Evolutionary conservation across 1,140 invertebrate genomes (phyloP), one percentile per base, ranked within the genome.

Genomic region (Reticulitermes speratus): DNA sequence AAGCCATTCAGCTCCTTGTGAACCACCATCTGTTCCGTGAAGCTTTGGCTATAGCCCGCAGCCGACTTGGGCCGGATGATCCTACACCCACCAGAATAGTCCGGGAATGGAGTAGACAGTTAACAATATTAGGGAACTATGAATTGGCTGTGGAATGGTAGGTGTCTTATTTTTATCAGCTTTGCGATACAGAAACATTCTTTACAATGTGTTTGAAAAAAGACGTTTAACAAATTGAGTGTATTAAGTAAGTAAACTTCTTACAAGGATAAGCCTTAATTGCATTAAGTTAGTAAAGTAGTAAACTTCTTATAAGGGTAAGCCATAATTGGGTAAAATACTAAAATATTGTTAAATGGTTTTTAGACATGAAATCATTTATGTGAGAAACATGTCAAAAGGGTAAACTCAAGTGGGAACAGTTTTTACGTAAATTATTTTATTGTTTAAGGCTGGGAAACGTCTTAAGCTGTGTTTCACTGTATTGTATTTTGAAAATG

Each of bases 1-100:
- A 94, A 88, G 94, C 95, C 11, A 92, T 95, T 86, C 90, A 93
- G 48, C 89, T 93, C 55, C 91, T 95, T 83, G 89, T 91, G 48
- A 89, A 92, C 81, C 91, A 91, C 32, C 91, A 91, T 86, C 90
- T 94, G 86, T 94, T 91, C 87, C 92, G 92, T 88, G 95, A 96
- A 90, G 94, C 95, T 16, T 91, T 95, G 59, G 91, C 91, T 32
- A 89, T 96, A 19, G 94, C 93, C 5, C 93, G 92, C 87, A 92
- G 91, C 86, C 91, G 92, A 86, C 89, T 94, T 69, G 90, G 93
- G 44, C 87, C 91, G 25, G 88, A 93, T 86, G 93, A 94, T 89
- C 90, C 92, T 52, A 88, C 92, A 25, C 87, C 94, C 11, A 89
- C 89, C 12, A 89, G 91, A 82, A 90, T 94, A 82, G 89, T 94